Evolutionary conservation across 2,113 vertebrate genomes (phyloP).

Genomic region (Indri indri): DNA sequence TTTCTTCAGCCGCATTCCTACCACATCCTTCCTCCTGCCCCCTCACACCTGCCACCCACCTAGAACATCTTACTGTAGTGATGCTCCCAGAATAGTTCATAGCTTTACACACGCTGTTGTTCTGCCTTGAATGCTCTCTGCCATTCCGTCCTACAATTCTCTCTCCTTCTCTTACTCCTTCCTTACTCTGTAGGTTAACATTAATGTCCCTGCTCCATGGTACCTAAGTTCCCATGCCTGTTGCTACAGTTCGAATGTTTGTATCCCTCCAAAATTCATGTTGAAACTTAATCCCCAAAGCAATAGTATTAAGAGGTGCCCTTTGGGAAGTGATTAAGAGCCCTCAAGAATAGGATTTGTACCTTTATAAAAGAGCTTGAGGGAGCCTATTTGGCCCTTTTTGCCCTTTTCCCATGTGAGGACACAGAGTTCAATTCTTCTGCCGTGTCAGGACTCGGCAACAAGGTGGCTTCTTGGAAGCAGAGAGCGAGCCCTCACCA

Average conservation of each 20-base stretch:
- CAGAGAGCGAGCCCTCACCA: neutral
- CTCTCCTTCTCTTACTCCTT: neutral
- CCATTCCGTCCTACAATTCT: neutral
- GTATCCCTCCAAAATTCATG: neutral
- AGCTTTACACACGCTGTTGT: neutral
- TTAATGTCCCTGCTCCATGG: neutral
- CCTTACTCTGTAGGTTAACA: neutral
- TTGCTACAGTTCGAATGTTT: neutral
- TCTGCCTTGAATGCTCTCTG: neutral
- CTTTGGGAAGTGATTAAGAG: neutral
- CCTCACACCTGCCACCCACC: neutral
- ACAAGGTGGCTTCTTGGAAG: neutral
- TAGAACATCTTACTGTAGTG: neutral
- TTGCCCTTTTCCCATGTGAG: neutral
- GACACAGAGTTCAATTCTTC: neutral
- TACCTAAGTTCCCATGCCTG: neutral
- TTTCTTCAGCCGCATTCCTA: neutral
- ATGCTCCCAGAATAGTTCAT: neutral
- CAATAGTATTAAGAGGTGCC: neutral
- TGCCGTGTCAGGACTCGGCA: neutral
- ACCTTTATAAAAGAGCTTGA: neutral
- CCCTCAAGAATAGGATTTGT: neutral
- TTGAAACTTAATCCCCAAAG: neutral
- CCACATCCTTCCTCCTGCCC: neutral
- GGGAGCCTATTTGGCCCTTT: neutral